A percentile compares a stretch with the other conserved stretches of the same genome.
These are phyloP conservation scores for Ditula angustiorana DNA, from an alignment of 2,888 invertebrate species.

Conservation along the genomic window DNA sequence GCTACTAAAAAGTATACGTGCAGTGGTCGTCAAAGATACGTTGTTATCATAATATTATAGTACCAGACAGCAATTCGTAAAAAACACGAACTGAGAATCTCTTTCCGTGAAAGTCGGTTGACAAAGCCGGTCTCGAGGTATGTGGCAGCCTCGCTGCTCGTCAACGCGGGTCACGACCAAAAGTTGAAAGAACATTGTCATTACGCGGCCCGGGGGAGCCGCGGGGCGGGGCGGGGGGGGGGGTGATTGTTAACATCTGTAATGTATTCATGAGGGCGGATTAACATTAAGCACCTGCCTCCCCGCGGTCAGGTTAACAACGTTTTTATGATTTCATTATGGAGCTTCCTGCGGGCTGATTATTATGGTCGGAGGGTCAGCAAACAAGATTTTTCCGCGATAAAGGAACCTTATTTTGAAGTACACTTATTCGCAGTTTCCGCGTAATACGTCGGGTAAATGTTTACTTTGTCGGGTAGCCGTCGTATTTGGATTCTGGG, in stretches of 20 bases:
- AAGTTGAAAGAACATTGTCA: conserved; percentile 22
- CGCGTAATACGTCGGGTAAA: not conserved
- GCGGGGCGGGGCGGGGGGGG: not conserved
- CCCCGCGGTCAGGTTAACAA: conserved; percentile 26
- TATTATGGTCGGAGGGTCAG: conserved; percentile 37
- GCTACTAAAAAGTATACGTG: no score
- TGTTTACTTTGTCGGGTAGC: not conserved
- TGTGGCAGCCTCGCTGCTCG: no score
- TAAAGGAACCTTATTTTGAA: conserved; percentile 18
- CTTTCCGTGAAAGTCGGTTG: no score
- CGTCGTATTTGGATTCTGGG: not conserved
- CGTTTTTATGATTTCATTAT: conserved; percentile 39
- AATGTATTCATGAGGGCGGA: conserved; percentile 43
- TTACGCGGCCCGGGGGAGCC: not conserved
- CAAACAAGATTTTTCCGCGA: conserved; percentile 11
- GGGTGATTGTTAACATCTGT: conserved; percentile 41
- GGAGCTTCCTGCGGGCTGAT: conserved; percentile 13
- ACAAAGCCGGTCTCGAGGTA: no score
- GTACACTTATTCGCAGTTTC: not conserved
- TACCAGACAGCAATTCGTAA: no score
- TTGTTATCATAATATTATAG: no score
- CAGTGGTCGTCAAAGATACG: no score
- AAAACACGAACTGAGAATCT: no score
- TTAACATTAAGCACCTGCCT: conserved; percentile 36
- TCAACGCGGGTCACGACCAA: not conserved